phyloP scores from a whole-genome alignment of 2,888 invertebrate species.

The Helleia helle region DNA sequence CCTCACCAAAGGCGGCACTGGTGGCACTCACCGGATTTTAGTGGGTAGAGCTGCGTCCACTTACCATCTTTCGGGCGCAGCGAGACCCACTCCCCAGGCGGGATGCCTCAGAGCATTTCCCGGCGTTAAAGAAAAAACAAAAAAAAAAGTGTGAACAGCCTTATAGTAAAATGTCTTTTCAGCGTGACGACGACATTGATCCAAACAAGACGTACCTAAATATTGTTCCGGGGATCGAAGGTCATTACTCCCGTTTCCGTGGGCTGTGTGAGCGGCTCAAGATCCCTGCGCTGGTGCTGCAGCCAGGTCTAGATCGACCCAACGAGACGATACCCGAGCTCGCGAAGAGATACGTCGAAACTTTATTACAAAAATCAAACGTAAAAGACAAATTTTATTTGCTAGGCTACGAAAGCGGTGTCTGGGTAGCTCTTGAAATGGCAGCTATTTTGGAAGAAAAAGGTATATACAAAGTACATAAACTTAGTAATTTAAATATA shows the following conservation, averaged over 20 bases:
- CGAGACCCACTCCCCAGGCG: no score
- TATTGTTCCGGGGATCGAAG: conserved; percentile 42
- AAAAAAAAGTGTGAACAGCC: no score
- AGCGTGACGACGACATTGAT: conserved; percentile 37
- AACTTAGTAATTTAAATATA: no score
- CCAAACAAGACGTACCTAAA: conserved; percentile 27
- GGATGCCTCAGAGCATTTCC: no score
- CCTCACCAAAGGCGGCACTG: no score
- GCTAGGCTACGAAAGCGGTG: no score
- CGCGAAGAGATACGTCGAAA: conserved; percentile 31
- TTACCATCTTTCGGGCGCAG: no score
- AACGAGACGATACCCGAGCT: conserved; percentile 30
- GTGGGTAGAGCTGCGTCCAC: no score
- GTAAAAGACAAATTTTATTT: conserved; percentile 30
- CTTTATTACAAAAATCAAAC: conserved; percentile 21
- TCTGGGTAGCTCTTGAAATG: conserved; percentile 35
- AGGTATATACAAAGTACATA: no score
- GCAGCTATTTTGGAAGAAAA: conserved; percentile 38
- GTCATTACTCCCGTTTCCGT: conserved; percentile 31
- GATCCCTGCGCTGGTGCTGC: conserved; percentile 34
- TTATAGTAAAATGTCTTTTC: conserved; percentile 15
- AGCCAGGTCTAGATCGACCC: conserved; percentile 31
- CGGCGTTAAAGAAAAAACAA: no score
- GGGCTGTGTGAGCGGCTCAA: conserved; percentile 35
- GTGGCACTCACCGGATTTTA: no score